phyloP scores from a whole-genome alignment of 2,113 vertebrate species.

The Thermophis baileyi region DNA sequence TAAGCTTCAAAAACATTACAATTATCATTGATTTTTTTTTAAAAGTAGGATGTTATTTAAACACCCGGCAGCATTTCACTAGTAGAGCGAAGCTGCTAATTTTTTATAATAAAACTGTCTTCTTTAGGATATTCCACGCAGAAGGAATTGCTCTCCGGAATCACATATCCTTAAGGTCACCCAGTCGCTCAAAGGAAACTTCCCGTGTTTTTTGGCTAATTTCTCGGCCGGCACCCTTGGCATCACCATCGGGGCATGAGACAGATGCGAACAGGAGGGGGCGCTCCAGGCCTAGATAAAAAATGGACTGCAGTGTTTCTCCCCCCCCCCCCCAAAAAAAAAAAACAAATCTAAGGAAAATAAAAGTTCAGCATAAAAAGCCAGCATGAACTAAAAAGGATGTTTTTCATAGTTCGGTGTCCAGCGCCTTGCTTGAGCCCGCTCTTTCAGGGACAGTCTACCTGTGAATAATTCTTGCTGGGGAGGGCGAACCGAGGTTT shows the following conservation, averaged over 20 bases:
- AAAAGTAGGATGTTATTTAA: background rate
- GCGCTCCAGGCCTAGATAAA: background rate
- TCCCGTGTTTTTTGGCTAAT: background rate
- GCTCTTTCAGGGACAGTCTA: background rate
- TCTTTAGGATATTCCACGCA: background rate
- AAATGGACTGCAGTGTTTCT: rapidly evolving
- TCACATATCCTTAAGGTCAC: background rate
- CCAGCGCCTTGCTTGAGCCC: background rate
- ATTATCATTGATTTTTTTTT: background rate
- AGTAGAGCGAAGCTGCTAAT: background rate
- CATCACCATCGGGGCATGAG: background rate
- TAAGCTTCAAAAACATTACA: background rate
- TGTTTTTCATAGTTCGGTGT: background rate
- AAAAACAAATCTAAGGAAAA: background rate
- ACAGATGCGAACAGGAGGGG: background rate
- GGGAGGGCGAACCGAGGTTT: background rate
- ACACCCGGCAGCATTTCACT: background rate
- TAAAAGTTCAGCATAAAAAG: background rate
- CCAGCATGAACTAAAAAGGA: background rate
- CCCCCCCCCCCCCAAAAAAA: rapidly evolving
- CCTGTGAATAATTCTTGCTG: background rate
- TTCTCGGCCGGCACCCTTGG: rapidly evolving
- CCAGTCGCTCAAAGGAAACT: background rate
- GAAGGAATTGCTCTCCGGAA: background rate
- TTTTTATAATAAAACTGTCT: background rate